Conservation (phyloP, 2,113 vertebrate genomes). For the Epinephelus lanceolatus region DNA sequence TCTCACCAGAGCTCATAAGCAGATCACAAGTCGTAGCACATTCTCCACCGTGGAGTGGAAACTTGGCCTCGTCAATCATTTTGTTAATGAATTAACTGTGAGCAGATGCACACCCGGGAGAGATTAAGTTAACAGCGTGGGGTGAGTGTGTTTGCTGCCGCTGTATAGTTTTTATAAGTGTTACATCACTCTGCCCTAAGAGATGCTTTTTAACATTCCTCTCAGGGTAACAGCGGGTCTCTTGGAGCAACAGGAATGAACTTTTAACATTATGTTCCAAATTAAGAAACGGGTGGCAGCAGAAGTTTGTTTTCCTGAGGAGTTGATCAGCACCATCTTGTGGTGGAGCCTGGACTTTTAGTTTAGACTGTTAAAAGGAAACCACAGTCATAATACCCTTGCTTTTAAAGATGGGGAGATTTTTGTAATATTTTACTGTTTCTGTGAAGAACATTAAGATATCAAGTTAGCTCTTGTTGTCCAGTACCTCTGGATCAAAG, state of each 20-base stretch:
- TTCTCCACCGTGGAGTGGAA: conserved; percentile 63
- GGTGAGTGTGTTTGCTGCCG: conserved; percentile 36
- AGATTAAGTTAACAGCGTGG: conserved; percentile 53
- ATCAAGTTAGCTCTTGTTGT: neutral
- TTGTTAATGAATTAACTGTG: conserved; percentile 69
- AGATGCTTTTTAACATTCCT: conserved; percentile 48
- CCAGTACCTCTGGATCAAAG: neutral
- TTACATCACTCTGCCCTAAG: conserved; percentile 47
- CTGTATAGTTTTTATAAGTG: conserved; percentile 51
- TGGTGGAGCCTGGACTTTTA: conserved; percentile 47
- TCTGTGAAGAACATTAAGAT: neutral
- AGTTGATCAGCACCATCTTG: conserved; percentile 61
- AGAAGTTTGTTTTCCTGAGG: neutral
- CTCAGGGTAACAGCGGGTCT: conserved; percentile 11
- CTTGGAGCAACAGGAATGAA: conserved; percentile 17
- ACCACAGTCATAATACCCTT: neutral
- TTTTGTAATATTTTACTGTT: neutral
- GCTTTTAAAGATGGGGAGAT: neutral
- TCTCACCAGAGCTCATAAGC: conserved; percentile 12
- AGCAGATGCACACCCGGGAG: conserved; percentile 66
- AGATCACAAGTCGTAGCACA: conserved; percentile 32
- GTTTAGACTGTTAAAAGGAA: neutral
- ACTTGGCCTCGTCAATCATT: conserved; percentile 62
- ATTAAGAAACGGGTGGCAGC: neutral
- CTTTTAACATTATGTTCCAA: conserved; percentile 34